Conservation (phyloP, 2,888 invertebrate genomes). For the Pyrrhosoma nymphula region DNA sequence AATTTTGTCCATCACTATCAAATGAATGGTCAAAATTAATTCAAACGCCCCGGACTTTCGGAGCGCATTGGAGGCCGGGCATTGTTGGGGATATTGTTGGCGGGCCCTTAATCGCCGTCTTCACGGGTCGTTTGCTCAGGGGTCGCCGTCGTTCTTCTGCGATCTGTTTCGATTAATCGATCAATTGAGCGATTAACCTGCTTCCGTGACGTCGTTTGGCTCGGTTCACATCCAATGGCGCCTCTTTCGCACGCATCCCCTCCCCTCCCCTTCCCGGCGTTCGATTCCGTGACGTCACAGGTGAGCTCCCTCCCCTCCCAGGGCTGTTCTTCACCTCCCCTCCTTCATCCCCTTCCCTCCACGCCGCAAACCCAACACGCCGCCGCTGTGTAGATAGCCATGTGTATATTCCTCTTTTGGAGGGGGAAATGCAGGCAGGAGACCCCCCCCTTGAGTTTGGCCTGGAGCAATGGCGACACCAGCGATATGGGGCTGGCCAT, state of each 20-base stretch:
- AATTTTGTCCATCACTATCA: too few relatives aligned
- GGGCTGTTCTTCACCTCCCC: not conserved
- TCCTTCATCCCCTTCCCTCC: not conserved
- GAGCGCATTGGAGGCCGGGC: too few relatives aligned
- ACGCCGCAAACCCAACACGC: not conserved
- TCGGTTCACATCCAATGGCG: not conserved
- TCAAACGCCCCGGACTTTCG: too few relatives aligned
- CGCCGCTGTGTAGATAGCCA: not conserved
- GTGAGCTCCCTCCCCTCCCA: not conserved
- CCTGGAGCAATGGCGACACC: not conserved
- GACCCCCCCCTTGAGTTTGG: not conserved
- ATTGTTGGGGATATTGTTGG: not conserved
- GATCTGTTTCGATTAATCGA: not conserved
- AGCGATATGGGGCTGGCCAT: not conserved
- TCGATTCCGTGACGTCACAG: slow-evolving; percentile 22
- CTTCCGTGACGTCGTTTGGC: not conserved
- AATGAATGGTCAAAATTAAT: too few relatives aligned
- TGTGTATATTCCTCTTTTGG: too few relatives aligned
- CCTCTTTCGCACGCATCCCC: not conserved
- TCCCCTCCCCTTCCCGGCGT: not conserved
- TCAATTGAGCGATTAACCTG: not conserved
- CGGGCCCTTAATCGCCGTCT: not conserved
- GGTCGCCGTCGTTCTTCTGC: too few relatives aligned
- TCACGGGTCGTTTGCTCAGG: not conserved
- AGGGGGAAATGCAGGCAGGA: not conserved